A percentile compares a stretch with the other conserved stretches of the same genome.
Conservation (phyloP, 2,113 vertebrate genomes). For the Melanotaenia duboulayi region DNA sequence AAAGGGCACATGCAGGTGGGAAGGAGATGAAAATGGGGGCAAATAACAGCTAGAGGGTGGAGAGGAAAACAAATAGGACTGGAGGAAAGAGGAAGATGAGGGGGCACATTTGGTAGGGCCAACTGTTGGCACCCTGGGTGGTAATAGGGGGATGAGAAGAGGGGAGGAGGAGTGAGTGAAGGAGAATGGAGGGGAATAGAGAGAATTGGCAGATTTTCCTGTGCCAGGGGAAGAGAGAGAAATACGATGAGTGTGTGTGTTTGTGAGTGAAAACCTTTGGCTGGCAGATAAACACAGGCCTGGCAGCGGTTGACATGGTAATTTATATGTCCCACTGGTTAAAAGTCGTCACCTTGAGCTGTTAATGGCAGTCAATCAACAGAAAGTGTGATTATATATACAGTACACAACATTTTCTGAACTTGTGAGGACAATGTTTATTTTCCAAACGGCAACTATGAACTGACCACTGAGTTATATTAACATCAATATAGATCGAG, state of each 20-base stretch:
- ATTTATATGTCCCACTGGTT: conserved; percentile 18
- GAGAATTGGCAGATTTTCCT: conserved; percentile 34
- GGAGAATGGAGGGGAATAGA: conserved; percentile 1
- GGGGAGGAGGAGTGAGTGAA: conserved; percentile 17
- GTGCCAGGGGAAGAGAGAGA: conserved; percentile 15
- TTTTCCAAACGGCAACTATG: not conserved
- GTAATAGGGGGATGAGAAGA: conserved; percentile 31
- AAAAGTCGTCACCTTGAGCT: conserved; percentile 43
- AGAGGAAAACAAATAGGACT: conserved; percentile 33
- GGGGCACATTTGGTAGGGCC: conserved; percentile 27
- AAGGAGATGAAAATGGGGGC: conserved; percentile 28
- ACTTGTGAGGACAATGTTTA: conserved; percentile 1
- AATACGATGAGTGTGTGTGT: not conserved
- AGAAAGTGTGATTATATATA: conserved; percentile 10
- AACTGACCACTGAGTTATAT: too few species aligned
- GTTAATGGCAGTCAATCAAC: conserved; percentile 29
- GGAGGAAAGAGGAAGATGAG: conserved; percentile 16
- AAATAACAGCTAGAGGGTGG: conserved; percentile 29
- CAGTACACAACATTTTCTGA: not conserved
- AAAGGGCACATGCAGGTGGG: conserved; percentile 45
- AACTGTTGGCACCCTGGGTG: conserved; percentile 45
- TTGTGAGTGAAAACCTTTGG: conserved; percentile 25
- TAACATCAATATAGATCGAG: too few species aligned
- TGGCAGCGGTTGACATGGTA: conserved; percentile 27
- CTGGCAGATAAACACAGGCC: not conserved